phyloP scores from a whole-genome alignment of 35 echinoderm and acorn worm species.

The Lytechinus pictus region DNA sequence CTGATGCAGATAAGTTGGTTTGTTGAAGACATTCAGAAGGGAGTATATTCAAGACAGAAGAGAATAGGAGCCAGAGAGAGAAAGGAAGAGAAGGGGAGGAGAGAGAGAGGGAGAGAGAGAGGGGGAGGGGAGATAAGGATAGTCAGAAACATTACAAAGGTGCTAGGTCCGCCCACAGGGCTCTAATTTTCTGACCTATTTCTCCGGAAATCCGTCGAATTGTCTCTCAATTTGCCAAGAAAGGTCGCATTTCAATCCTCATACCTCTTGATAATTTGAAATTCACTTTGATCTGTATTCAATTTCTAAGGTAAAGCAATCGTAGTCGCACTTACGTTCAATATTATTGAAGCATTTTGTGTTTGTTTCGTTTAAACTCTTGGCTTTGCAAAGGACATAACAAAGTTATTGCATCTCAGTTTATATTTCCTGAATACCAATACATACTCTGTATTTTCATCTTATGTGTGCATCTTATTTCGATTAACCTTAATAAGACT shows the following conservation, averaged over 20 bases:
- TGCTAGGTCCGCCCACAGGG: background rate
- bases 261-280: background rate
- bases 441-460: background rate
- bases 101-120: background rate
- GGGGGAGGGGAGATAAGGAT: background rate
- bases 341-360: no score
- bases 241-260: background rate
- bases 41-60: no score
- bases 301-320: background rate
- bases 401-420: background rate
- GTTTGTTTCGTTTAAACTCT: no score
- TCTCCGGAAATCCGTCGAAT: conserved; percentile 1
- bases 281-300: background rate
- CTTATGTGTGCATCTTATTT: background rate
- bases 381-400: no score
- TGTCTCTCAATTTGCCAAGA: background rate
- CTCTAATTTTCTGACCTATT: conserved; percentile 13
- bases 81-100: background rate
- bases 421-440: background rate
- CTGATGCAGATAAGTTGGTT: background rate
- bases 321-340: no score
- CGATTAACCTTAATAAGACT: background rate
- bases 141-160: background rate
- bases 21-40: no score
- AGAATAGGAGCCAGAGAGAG: background rate